Percentiles rank a stretch among this genome's conserved stretches.
These are phyloP conservation scores for Strix uralensis DNA, from an alignment of 2,113 vertebrate genomes.

Conservation along the genomic window DNA sequence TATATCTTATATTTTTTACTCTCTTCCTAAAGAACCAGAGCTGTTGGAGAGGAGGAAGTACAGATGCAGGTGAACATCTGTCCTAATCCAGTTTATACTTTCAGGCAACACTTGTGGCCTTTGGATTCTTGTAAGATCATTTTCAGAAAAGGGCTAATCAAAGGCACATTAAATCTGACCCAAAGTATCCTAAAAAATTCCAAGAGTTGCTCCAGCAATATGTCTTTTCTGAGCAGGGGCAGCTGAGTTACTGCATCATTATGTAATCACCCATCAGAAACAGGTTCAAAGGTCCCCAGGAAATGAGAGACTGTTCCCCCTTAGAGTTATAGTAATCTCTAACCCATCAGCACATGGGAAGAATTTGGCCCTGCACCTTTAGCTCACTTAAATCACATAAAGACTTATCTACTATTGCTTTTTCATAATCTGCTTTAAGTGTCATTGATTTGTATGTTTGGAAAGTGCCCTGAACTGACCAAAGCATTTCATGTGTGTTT, in stretches of 20 bases:
- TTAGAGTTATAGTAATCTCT: neutral
- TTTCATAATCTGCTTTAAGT: constrained; percentile 73
- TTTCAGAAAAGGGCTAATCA: neutral
- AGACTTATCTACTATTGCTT: constrained; percentile 62
- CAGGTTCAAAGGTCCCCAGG: neutral
- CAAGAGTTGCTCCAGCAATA: neutral
- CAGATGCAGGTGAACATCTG: neutral
- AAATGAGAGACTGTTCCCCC: neutral
- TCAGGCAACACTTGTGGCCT: neutral
- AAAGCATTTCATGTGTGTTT: neutral
- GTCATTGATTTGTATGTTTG: constrained; percentile 54
- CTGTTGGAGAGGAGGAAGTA: neutral
- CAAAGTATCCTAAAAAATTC: neutral
- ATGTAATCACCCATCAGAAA: neutral
- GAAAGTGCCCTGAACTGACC: constrained; percentile 2
- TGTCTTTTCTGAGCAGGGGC: neutral
- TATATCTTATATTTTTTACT: neutral
- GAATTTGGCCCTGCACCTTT: neutral
- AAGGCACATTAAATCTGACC: neutral
- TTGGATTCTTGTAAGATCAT: neutral
- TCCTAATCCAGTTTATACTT: neutral
- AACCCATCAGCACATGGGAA: neutral
- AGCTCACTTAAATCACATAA: constrained; percentile 50
- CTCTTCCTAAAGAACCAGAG: neutral
- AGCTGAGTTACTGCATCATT: neutral